A percentile compares a stretch with the other conserved stretches of the same genome.
Evolutionary conservation across 2,888 invertebrate species (phyloP).

Genomic region (Enoplolaimus lenunculus): DNA sequence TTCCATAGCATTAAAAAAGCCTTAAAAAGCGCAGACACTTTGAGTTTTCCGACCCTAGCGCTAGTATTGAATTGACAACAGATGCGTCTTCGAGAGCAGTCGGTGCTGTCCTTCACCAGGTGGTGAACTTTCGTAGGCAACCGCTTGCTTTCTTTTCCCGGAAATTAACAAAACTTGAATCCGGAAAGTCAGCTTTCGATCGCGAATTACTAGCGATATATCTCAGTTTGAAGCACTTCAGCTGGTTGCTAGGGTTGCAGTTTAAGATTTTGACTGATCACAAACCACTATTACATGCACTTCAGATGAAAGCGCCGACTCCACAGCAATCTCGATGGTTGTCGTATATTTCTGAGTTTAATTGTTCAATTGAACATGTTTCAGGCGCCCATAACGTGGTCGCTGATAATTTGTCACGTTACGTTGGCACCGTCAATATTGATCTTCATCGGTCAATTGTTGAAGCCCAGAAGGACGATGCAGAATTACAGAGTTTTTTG

Average conservation of each 20-base stretch:
- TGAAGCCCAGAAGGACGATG: not conserved
- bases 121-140: not conserved
- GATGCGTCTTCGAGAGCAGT: slow-evolving; percentile 1
- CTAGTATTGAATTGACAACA: not conserved
- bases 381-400: not conserved
- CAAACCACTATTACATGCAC: not conserved
- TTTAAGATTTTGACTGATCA: not conserved
- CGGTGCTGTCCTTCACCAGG: slow-evolving; percentile 3
- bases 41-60: not conserved
- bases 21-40: not conserved
- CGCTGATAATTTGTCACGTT: not conserved
- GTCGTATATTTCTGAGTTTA: not conserved
- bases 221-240: not conserved
- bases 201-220: not conserved
- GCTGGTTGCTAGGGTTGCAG: not conserved
- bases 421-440: not conserved
- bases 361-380: not conserved
- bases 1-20: not conserved
- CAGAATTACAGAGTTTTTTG: not conserved
- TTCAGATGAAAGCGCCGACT: not conserved
- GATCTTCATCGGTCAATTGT: not conserved
- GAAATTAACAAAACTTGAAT: not conserved
- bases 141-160: not conserved
- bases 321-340: not conserved
- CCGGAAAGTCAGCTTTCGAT: not conserved